Evolutionary conservation across 2,113 vertebrate species (phyloP), one percentile per base, ranked within the genome.

Genomic region (Catharus bicknelli): DNA sequence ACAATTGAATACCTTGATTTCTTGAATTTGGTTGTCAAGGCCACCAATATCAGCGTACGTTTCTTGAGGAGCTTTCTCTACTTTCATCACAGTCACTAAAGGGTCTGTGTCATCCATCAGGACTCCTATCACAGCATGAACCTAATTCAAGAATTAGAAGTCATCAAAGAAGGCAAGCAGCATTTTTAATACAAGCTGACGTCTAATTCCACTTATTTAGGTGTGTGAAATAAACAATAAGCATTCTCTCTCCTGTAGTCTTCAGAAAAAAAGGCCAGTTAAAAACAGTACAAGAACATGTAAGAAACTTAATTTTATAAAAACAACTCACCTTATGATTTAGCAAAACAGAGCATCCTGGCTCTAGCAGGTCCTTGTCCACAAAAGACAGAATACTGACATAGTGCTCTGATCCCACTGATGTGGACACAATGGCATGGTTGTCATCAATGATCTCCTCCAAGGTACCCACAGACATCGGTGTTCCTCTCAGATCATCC

Each of bases 391-490:
- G 97, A 92, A 99, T 99, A 90, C 99, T 99, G 97, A 99, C 99
- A 0, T 99, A 99, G 96, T 99, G 99, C 73, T 99, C 99, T 0
- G 99, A 99, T 15, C 99, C 99, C 93, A 99, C 99, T 1, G 99
- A 99, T 0, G 99, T 99, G 70, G 99, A 99, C 61, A 99, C 99
- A 0, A 99, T 99, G 83, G 99, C 99, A 0, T 99, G 99, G 97
- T 99, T 99, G 97, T 99, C 99, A 73, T 99, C 99, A 29, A 99
- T 99, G 89, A 99, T 99, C 97, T 99, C 99, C 95, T 99, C 99
- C 90, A 99, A 95, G 30, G 99, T 99, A 54, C 99, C 99, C 26
- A 99, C 99, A 0, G 99, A 99, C 99, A 99, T 99, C 0, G 99
- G 99, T 3, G 99, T 99, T 25, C 99, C 99, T 50, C 99, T 97